phyloP scores from a whole-genome alignment of 2,113 vertebrate species.

The Austrofundulus limnaeus region DNA sequence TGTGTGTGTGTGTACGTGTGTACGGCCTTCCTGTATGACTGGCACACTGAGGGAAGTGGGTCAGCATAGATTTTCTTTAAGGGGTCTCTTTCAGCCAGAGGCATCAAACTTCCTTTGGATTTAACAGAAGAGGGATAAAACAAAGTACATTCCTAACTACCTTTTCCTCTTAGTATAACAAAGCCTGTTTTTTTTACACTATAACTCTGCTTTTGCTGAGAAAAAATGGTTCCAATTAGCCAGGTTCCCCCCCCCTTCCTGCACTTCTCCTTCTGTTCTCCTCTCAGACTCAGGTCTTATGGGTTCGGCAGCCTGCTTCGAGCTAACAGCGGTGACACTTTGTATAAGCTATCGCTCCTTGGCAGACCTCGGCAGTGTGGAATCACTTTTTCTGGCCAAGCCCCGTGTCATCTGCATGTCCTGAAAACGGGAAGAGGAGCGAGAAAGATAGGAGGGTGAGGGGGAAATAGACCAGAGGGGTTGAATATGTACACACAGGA shows the following conservation, averaged over 20 bases:
- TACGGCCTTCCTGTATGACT: slow-evolving; percentile 51
- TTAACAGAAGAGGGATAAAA: slow-evolving; percentile 54
- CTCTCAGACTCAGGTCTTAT: slow-evolving; percentile 27
- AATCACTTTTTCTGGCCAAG: slow-evolving; percentile 74
- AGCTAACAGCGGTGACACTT: slow-evolving; percentile 67
- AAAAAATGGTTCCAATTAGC: slow-evolving; percentile 46
- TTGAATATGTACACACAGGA: not conserved
- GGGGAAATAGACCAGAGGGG: not conserved
- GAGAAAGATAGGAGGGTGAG: slow-evolving; percentile 1
- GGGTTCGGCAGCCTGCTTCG: slow-evolving; percentile 37
- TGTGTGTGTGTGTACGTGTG: no score
- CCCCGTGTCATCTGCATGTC: slow-evolving; percentile 72
- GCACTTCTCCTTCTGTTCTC: slow-evolving; percentile 10
- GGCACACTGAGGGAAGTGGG: slow-evolving; percentile 68
- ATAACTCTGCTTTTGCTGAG: slow-evolving; percentile 15
- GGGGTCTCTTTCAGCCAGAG: slow-evolving; percentile 48
- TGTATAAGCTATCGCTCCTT: slow-evolving; percentile 71
- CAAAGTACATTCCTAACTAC: slow-evolving; percentile 45
- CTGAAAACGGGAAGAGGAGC: slow-evolving; percentile 38
- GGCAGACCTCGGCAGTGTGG: slow-evolving; percentile 66
- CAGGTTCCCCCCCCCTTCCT: slow-evolving; percentile 16
- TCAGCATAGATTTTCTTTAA: slow-evolving; percentile 60
- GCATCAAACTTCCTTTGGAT: slow-evolving; percentile 50
- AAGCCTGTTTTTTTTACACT: slow-evolving; percentile 13
- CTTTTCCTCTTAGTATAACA: slow-evolving; percentile 45